These are phyloP conservation scores for Trochalopteron elliotii DNA, from an alignment of 2,113 vertebrate genomes.

Conservation along the genomic window DNA sequence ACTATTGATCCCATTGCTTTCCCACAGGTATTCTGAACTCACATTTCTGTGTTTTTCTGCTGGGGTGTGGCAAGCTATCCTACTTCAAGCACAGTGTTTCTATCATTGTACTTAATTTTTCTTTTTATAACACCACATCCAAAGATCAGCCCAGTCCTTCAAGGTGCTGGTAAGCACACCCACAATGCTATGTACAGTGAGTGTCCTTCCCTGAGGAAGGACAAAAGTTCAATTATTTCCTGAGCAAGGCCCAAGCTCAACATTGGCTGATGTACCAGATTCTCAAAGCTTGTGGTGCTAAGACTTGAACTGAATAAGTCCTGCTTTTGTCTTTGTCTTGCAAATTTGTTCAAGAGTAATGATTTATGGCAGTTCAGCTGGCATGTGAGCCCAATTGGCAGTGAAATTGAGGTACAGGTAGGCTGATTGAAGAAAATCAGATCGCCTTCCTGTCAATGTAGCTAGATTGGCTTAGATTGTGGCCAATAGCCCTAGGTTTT, in stretches of 20 bases:
- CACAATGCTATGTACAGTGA: neutral
- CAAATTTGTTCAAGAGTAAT: neutral
- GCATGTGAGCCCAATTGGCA: neutral
- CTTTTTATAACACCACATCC: neutral
- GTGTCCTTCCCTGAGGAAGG: neutral
- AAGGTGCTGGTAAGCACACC: neutral
- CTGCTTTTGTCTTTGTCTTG: neutral
- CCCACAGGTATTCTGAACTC: neutral
- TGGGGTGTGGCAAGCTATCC: neutral
- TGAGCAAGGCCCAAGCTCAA: neutral
- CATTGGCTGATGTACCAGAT: neutral
- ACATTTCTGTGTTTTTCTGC: neutral
- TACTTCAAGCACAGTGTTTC: neutral
- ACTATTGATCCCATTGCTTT: rapidly evolving
- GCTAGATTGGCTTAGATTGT: neutral
- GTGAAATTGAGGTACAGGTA: neutral
- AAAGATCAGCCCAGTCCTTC: neutral
- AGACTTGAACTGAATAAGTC: neutral
- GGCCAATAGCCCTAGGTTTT: neutral
- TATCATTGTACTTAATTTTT: neutral
- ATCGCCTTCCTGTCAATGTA: neutral
- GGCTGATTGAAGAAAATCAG: neutral
- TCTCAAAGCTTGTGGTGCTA: neutral
- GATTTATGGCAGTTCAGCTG: neutral
- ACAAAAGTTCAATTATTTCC: neutral